Conservation (phyloP, 2,797 vertebrate genomes). For the Telmatherina bonti region DNA sequence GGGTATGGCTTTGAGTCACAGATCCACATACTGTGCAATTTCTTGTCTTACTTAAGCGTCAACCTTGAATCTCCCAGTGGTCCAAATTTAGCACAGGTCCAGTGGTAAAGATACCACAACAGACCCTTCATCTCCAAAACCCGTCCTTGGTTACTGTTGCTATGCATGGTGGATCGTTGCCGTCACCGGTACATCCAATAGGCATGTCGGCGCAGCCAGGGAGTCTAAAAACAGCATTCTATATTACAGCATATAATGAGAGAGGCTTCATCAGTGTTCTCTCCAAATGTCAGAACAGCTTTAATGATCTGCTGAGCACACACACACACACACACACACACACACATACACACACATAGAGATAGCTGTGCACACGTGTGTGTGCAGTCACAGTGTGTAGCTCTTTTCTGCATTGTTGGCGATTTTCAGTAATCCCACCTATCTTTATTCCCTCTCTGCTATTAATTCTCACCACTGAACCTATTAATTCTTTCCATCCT, state of each 20-base stretch:
- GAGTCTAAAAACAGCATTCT: constrained; percentile 81
- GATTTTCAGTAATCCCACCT: constrained; percentile 54
- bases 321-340: constrained; percentile 19
- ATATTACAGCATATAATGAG: constrained; percentile 81
- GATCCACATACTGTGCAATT: constrained; percentile 11
- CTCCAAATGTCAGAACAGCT: constrained; percentile 79
- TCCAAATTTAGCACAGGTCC: constrained; percentile 73
- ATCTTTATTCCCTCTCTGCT: constrained; percentile 49
- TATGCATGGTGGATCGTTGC: constrained; percentile 78
- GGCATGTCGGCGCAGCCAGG: constrained; percentile 64
- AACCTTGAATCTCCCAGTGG: constrained; percentile 39
- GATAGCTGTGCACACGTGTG: constrained; percentile 20
- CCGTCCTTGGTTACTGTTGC: constrained; percentile 86
- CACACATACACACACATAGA: no score
- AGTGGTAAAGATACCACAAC: constrained; percentile 64
- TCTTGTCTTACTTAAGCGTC: constrained; percentile 29
- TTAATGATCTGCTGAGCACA: constrained; percentile 71
- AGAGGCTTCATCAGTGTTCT: constrained; percentile 77
- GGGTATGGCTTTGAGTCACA: constrained; percentile 11
- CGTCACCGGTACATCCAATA: constrained; percentile 79
- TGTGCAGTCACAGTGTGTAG: constrained; percentile 34
- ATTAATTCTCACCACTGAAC: constrained; percentile 45
- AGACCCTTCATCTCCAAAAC: constrained; percentile 74
- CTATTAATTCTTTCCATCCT: constrained; percentile 33
- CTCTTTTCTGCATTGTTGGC: constrained; percentile 62